Conservation (phyloP, 2,113 vertebrate species). For the Centropus bengalensis region DNA sequence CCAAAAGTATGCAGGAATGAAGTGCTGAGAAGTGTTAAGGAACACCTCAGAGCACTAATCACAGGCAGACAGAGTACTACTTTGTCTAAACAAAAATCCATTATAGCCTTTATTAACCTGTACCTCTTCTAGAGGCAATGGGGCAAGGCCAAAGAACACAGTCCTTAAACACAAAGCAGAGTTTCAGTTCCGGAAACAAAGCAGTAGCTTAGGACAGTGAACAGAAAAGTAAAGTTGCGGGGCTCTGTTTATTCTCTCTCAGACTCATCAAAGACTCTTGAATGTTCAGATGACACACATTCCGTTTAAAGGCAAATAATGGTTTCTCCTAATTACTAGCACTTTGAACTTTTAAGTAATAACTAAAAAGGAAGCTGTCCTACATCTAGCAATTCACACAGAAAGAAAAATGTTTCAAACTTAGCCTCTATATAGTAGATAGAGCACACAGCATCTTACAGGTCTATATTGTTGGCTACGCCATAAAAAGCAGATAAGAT, state of each 20-base stretch:
- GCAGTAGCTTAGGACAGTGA: neutral
- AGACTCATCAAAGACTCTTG: neutral
- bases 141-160: neutral
- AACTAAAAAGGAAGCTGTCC: neutral
- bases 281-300: neutral
- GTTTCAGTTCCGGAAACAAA: neutral
- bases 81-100: neutral
- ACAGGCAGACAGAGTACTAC: neutral
- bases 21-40: neutral
- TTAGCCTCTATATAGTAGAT: neutral
- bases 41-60: neutral
- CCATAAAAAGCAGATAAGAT: neutral
- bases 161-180: neutral
- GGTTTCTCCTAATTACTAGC: neutral
- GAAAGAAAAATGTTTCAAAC: conserved; percentile 23
- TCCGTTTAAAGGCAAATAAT: neutral
- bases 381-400: conserved; percentile 17
- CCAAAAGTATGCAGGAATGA: neutral
- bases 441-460: neutral
- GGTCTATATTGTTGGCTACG: neutral
- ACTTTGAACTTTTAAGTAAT: neutral
- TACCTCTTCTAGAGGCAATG: neutral
- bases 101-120: conserved; percentile 7
- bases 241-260: neutral
- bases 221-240: neutral